A percentile compares a stretch with the other conserved stretches of the same genome.
phyloP scores from a whole-genome alignment of 1,140 invertebrate species.

The Ooceraea biroi region DNA sequence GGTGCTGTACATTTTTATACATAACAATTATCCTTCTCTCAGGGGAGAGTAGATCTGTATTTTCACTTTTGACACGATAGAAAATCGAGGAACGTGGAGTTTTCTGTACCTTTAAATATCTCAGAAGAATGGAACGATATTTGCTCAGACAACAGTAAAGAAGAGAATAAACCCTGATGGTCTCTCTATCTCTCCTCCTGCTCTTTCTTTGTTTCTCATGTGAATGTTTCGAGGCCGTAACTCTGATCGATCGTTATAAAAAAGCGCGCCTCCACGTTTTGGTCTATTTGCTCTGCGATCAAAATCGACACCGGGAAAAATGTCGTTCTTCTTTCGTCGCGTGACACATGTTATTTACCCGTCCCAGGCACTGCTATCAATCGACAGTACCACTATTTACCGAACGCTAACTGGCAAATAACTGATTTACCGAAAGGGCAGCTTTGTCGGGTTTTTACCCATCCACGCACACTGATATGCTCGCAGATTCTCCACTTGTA shows the following conservation, averaged over 20 bases:
- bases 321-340: neutral
- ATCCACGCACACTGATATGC: neutral
- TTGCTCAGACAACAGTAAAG: conserved; percentile 18
- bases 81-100: neutral
- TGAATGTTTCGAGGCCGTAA: neutral
- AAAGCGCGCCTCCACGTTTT: neutral
- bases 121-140: neutral
- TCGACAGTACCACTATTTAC: conserved; percentile 34
- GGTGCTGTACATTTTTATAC: too few species aligned
- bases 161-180: neutral
- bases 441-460: conserved; percentile 19
- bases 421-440: conserved; percentile 44
- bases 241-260: conserved; percentile 43
- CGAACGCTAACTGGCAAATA: conserved; percentile 44
- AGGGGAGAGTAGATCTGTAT: neutral
- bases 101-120: neutral
- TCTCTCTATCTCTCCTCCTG: too few species aligned
- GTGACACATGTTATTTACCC: conserved; percentile 51
- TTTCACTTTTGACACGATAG: neutral
- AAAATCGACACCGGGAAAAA: conserved; percentile 33
- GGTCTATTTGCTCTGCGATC: conserved; percentile 8
- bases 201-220: too few species aligned
- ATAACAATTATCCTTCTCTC: too few species aligned
- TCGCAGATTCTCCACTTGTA: neutral
- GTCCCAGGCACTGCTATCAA: conserved; percentile 7